These are phyloP conservation scores for Ranitomeya imitator DNA, from an alignment of 2,113 vertebrate species.

Conservation along the genomic window DNA sequence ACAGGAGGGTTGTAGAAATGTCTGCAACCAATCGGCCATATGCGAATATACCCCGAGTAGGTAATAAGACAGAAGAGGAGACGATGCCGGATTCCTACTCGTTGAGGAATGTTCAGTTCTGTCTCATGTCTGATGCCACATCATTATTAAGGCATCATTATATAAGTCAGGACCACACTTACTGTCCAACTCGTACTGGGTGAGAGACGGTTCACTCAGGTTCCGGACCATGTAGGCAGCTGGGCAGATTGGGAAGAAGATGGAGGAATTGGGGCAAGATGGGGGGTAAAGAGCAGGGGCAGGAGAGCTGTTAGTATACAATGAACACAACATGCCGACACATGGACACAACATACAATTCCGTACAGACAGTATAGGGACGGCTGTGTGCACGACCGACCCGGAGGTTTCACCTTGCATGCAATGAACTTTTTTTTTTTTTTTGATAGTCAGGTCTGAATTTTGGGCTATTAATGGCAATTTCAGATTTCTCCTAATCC, in stretches of 20 bases:
- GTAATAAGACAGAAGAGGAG: no score
- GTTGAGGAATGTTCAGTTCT: no score
- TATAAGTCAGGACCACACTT: constrained; percentile 70
- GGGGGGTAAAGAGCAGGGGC: rapidly evolving
- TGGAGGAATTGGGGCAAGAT: constrained; percentile 49
- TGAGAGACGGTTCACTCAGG: constrained; percentile 85
- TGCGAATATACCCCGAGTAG: no score
- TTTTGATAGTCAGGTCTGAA: background rate
- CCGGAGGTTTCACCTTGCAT: background rate
- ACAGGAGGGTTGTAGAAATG: no score
- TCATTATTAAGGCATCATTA: no score
- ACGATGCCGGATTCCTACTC: no score
- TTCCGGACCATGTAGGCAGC: constrained; percentile 85
- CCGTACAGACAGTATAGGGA: background rate
- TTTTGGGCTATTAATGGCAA: background rate
- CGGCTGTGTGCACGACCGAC: no score
- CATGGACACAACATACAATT: background rate
- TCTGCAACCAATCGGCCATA: no score
- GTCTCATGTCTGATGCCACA: no score
- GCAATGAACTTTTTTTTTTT: background rate
- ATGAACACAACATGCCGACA: constrained; percentile 20
- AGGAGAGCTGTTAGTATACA: constrained; percentile 54
- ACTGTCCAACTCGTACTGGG: constrained; percentile 92
- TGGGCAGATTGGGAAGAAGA: constrained; percentile 61
- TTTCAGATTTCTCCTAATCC: background rate